These are phyloP conservation scores for Drosophila greeni DNA, from an alignment of 2,888 invertebrate species.

Conservation along the genomic window DNA sequence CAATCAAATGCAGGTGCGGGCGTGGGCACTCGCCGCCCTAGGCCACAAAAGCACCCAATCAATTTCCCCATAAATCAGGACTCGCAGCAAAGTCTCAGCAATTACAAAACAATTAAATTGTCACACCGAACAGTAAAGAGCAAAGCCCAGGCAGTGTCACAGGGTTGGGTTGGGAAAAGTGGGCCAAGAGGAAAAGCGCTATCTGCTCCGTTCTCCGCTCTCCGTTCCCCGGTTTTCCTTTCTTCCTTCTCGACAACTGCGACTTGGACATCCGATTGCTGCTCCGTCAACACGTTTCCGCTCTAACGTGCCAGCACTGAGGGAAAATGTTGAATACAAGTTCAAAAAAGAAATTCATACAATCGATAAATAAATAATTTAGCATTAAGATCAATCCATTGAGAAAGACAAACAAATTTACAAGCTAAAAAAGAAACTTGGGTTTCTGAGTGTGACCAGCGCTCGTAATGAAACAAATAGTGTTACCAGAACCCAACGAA, in stretches of 20 bases:
- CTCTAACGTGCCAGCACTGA: slow-evolving; percentile 38
- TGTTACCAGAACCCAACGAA: too few relatives aligned
- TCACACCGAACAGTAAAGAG: slow-evolving; percentile 52
- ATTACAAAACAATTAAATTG: slow-evolving; percentile 74
- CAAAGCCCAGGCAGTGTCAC: slow-evolving; percentile 34
- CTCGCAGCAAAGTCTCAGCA: slow-evolving; percentile 52
- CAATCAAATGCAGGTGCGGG: slow-evolving; percentile 9
- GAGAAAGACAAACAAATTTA: background rate
- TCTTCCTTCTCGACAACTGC: slow-evolving; percentile 9
- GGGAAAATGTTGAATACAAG: background rate
- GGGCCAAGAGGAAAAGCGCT: slow-evolving; percentile 25
- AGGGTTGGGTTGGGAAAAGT: background rate
- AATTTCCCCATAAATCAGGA: slow-evolving; percentile 61
- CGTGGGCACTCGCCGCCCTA: background rate
- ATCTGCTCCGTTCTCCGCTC: slow-evolving; percentile 20
- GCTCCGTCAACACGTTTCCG: slow-evolving; percentile 47
- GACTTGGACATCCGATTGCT: slow-evolving; percentile 33
- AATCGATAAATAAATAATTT: too few relatives aligned
- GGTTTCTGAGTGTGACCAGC: too few relatives aligned
- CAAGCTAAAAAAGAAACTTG: too few relatives aligned
- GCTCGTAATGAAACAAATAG: too few relatives aligned
- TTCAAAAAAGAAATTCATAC: too few relatives aligned
- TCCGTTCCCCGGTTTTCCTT: slow-evolving; percentile 12
- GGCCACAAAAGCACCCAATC: slow-evolving; percentile 37
- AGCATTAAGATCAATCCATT: too few relatives aligned